Percentiles rank a stretch among this genome's conserved stretches.
phyloP scores from a whole-genome alignment of 2,888 invertebrate genomes.

The Bhutanitis thaidina region DNA sequence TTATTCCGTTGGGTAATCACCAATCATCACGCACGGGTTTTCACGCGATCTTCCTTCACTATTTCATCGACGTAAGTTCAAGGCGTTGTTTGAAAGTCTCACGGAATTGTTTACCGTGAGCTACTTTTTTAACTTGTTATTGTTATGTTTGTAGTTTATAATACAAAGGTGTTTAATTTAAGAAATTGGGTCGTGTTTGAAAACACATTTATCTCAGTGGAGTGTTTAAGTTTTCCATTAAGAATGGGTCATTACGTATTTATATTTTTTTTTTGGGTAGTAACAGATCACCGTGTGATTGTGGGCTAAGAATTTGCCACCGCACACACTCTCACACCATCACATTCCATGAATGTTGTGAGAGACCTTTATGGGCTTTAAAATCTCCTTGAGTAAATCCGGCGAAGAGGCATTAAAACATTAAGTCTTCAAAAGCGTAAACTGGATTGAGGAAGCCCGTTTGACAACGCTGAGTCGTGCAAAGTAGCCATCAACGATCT shows the following conservation, averaged over 20 bases:
- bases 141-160: slow-evolving; percentile 1
- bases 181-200: slow-evolving; percentile 1
- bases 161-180: neutral
- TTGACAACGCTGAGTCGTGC: no score
- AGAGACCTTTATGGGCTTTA: no score
- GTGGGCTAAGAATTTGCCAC: no score
- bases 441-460: no score
- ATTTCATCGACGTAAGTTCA: neutral
- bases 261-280: no score
- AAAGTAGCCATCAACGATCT: no score
- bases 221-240: neutral
- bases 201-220: neutral
- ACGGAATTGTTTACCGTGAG: neutral
- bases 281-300: no score
- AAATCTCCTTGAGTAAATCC: no score
- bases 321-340: no score
- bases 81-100: neutral
- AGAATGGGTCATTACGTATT: neutral
- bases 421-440: no score
- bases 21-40: neutral
- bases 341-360: no score
- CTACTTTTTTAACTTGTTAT: neutral
- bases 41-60: neutral
- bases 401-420: no score
- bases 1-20: neutral